phyloP scores from a whole-genome alignment of 2,888 invertebrate genomes.

The Hirtodrosophila histrioides region DNA sequence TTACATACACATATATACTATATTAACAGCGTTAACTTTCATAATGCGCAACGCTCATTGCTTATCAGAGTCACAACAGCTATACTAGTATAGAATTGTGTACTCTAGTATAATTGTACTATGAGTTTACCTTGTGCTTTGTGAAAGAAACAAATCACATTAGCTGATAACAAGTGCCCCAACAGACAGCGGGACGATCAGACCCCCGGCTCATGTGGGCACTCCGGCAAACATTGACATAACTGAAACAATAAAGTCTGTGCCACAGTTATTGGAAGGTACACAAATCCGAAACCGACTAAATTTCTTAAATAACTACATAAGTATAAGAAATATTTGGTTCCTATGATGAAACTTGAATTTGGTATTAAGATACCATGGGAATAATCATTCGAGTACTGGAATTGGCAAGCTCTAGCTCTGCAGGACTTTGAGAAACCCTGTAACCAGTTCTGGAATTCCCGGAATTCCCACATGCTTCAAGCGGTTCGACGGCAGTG shows the following conservation, averaged over 20 bases:
- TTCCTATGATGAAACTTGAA: no score
- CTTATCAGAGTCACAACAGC: constrained; percentile 38
- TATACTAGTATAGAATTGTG: neutral
- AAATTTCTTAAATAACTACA: no score
- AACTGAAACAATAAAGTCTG: neutral
- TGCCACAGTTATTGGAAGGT: neutral
- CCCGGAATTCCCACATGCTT: no score
- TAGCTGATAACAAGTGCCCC: constrained; percentile 44
- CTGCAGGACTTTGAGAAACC: no score
- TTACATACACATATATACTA: no score
- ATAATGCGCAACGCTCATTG: constrained; percentile 8
- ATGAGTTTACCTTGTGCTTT: constrained; percentile 46
- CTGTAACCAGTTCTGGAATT: no score
- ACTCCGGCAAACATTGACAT: constrained; percentile 1
- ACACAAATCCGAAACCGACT: no score
- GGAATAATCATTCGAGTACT: no score
- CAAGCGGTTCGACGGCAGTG: no score
- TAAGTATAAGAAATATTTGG: no score
- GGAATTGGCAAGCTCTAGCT: no score
- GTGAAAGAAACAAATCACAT: constrained; percentile 33
- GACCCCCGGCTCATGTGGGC: neutral
- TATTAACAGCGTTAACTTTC: constrained; percentile 14
- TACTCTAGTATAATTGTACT: constrained; percentile 10
- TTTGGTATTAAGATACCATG: no score
- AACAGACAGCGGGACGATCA: constrained; percentile 48